A percentile compares a stretch with the other conserved stretches of the same genome.
phyloP scores from a whole-genome alignment of 2,797 vertebrate genomes.

The Danio jaintianensis region DNA sequence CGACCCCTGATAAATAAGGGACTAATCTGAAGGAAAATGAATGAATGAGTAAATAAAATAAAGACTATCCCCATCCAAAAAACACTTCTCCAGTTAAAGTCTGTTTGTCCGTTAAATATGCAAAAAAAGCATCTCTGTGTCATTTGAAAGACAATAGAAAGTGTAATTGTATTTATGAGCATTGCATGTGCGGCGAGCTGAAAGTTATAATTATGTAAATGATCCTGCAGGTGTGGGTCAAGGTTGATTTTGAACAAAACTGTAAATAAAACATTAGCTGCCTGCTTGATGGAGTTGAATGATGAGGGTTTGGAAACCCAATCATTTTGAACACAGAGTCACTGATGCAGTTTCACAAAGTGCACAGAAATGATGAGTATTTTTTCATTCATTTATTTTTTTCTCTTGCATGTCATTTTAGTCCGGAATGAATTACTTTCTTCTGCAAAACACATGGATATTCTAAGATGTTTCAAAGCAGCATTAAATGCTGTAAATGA shows the following conservation, averaged over 20 bases:
- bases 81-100: background rate
- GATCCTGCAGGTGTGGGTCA: background rate
- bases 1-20: too few species aligned
- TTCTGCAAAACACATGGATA: background rate
- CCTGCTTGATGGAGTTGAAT: constrained; percentile 18
- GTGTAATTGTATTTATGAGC: constrained; percentile 17
- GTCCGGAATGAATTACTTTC: background rate
- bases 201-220: constrained; percentile 33
- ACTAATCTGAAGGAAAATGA: too few species aligned
- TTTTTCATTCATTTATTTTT: background rate
- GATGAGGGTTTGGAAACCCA: constrained; percentile 8
- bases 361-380: background rate
- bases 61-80: too few species aligned
- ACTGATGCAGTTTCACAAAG: background rate
- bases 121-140: constrained; percentile 1
- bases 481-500: too few species aligned
- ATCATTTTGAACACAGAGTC: constrained; percentile 1
- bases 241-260: constrained; percentile 8
- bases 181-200: background rate
- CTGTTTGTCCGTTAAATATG: background rate
- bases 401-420: background rate
- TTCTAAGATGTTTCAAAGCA: background rate
- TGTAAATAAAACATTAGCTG: constrained; percentile 16
- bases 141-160: constrained; percentile 33
- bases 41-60: too few species aligned